Base-by-base conservation (phyloP, 2,113 vertebrate genomes). In the Mandrillus leucophaeus region DNA sequence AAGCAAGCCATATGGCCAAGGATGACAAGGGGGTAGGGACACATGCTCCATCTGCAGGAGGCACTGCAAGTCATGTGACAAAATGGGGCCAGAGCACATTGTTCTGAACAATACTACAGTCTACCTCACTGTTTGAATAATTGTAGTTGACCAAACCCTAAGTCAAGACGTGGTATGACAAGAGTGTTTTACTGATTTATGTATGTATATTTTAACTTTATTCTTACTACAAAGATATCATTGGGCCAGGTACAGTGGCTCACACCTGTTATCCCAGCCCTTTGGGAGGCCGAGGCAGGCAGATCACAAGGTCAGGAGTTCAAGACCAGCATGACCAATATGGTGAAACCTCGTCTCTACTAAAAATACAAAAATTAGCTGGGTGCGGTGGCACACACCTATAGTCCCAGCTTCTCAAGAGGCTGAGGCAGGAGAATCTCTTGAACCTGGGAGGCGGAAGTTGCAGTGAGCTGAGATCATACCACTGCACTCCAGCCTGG, bases 201-300 rank as follows among this genome's bases (percentile, higher is more conserved):
- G 2, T 66, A 30, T 87, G 5, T 45, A 14, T 73, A 66, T 76
- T 96, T 85, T 75, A 95, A 90, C 59, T 38, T 70, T 80, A 50
- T 84, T 87, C 43, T 94, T 70, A 40, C 43, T 76, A 78, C 64
- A 57, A 57, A 95, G 94, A 48, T 27, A 87, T 7, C 17, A 48
- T 5, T 17, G 27, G 43, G 52, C 52, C 16, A 55, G 18, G 52
- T 7, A 55, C 52, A 55, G 52, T 55, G 52, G 18, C 52, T 55
- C 52, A 55, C 6, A 18, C 52, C 52, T 55, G 52, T 55, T 20
- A 55, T 20, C 52, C 52, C 52, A 55, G 18, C 52, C 18, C 52
- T 55, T 55, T 55, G 52, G 52, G 18, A 20, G 52, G 52, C 52
- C 0, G 6, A 55, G 18, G 52, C 52, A 55, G 52, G 52, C 6